These are phyloP conservation scores for Otolemur garnettii DNA, from an alignment of 2,113 vertebrate species.

Conservation along the genomic window DNA sequence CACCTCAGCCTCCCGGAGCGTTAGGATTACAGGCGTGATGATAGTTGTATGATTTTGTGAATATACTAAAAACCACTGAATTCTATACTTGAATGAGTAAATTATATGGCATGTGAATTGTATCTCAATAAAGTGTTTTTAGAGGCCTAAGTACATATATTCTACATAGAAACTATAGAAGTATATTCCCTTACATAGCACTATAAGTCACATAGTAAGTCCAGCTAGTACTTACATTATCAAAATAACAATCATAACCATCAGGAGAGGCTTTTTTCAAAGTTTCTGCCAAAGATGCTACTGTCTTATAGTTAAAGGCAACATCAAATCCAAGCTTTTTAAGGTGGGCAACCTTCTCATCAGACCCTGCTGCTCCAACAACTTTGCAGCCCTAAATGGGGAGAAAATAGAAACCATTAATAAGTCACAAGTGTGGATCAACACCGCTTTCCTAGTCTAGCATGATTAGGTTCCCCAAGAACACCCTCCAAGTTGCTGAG, in stretches of 20 bases:
- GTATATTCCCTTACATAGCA: background rate
- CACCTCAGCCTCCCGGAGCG: too few relatives aligned
- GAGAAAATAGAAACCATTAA: background rate
- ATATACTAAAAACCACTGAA: background rate
- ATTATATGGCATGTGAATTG: background rate
- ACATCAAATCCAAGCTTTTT: slow-evolving; percentile 93
- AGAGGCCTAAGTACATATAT: background rate
- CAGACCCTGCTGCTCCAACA: slow-evolving; percentile 91
- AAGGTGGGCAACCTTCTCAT: slow-evolving; percentile 91
- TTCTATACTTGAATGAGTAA: slow-evolving; percentile 11
- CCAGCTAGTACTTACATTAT: slow-evolving; percentile 90
- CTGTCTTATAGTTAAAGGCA: slow-evolving; percentile 94
- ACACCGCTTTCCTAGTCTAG: background rate
- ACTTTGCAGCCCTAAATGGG: slow-evolving; percentile 91
- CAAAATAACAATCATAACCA: slow-evolving; percentile 95
- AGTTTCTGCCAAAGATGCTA: slow-evolving; percentile 90
- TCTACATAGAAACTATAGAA: slow-evolving; percentile 40
- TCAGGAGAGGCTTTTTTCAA: slow-evolving; percentile 90
- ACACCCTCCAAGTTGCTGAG: background rate
- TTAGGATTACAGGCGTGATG: background rate
- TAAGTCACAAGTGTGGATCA: background rate
- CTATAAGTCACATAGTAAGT: slow-evolving; percentile 2
- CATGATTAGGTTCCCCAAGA: background rate
- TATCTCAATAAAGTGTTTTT: background rate
- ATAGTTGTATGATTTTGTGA: background rate